Percentiles rank a stretch among this genome's conserved stretches.
phyloP scores from a whole-genome alignment of 2,888 invertebrate species.

The Smittia aterrima region DNA sequence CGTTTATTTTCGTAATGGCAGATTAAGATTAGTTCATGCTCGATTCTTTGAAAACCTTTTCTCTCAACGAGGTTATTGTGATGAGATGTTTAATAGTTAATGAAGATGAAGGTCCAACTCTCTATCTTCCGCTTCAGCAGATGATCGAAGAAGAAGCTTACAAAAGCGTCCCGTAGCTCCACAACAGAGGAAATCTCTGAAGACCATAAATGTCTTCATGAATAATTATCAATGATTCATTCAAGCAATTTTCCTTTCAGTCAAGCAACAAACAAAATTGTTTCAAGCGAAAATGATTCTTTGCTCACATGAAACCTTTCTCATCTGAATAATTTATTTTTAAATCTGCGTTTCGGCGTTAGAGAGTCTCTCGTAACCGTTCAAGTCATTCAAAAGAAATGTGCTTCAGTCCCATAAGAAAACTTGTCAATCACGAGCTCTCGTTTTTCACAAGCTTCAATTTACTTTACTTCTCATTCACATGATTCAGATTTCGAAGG shows the following conservation, averaged over 20 bases:
- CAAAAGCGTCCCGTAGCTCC: neutral
- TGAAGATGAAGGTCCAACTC: neutral
- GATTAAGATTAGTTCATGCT: no score
- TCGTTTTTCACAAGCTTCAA: neutral
- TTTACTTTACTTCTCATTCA: neutral
- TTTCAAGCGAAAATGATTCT: slow-evolving; percentile 7
- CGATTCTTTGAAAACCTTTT: neutral
- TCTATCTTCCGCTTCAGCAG: neutral
- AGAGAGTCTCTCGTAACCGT: neutral
- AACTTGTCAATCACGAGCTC: slow-evolving; percentile 18
- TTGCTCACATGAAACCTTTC: neutral
- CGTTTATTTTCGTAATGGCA: no score
- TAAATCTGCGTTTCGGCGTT: slow-evolving; percentile 3
- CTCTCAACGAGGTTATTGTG: neutral
- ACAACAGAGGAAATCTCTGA: neutral
- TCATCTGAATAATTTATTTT: slow-evolving; percentile 7
- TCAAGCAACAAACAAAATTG: neutral
- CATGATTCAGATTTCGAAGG: slow-evolving; percentile 1
- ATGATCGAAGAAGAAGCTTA: neutral
- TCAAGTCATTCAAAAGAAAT: neutral
- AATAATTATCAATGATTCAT: slow-evolving; percentile 3
- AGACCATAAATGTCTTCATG: neutral
- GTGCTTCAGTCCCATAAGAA: neutral
- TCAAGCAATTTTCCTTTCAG: slow-evolving; percentile 3
- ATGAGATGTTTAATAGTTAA: slow-evolving; percentile 13